These are phyloP conservation scores for Drosophila simulans DNA, from an alignment of 1,140 invertebrate genomes.

Conservation along the genomic window DNA sequence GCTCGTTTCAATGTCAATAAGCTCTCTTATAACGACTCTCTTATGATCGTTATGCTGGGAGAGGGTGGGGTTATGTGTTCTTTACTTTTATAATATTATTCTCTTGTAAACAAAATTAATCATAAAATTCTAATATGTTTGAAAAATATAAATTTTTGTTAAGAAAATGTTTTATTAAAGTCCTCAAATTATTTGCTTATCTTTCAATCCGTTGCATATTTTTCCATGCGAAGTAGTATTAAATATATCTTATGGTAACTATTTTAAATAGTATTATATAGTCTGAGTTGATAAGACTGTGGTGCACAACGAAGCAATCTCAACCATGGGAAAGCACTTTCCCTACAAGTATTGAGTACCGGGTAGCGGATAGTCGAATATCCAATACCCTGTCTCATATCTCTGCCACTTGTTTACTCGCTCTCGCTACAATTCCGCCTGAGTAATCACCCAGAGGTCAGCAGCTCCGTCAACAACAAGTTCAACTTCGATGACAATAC, in stretches of 20 bases:
- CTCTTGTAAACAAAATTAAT: too few species aligned
- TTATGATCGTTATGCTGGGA: background rate
- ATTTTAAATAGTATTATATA: background rate
- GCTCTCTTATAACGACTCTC: conserved; percentile 21
- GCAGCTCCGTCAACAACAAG: conserved; percentile 58
- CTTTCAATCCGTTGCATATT: too few species aligned
- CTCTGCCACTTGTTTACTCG: conserved; percentile 19
- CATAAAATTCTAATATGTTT: too few species aligned
- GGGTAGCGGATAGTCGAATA: conserved; percentile 14
- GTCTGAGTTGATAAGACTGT: conserved; percentile 1
- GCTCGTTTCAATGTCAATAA: conserved; percentile 5
- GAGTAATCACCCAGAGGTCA: conserved; percentile 33
- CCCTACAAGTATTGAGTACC: background rate
- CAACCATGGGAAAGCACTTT: background rate
- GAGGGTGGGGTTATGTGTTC: background rate
- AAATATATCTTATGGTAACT: background rate
- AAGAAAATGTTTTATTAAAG: too few species aligned
- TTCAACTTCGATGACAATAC: conserved; percentile 40
- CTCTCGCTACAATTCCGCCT: conserved; percentile 16
- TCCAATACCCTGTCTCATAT: background rate
- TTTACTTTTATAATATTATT: background rate
- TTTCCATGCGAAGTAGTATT: too few species aligned
- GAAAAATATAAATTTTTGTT: too few species aligned
- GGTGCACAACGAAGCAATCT: background rate
- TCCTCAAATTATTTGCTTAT: too few species aligned